Evolutionary conservation across 2,888 invertebrate species (phyloP).

Genomic region (Ectobius pallidus): DNA sequence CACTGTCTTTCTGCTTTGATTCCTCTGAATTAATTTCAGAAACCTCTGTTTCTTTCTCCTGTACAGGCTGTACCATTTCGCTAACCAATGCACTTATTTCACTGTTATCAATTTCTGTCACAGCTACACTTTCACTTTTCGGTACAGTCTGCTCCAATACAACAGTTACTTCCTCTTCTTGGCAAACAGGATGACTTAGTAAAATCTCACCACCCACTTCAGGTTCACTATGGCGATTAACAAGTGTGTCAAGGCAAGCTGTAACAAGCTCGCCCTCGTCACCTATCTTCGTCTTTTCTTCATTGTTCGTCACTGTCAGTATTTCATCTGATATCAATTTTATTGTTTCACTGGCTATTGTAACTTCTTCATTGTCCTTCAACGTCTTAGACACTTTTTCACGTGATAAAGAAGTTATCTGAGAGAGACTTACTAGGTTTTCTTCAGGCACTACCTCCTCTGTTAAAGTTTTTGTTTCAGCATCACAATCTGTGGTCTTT

Average conservation of each 20-base stretch:
- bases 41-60: background rate
- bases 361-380: background rate
- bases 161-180: background rate
- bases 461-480: background rate
- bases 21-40: background rate
- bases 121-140: slow-evolving; percentile 3
- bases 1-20: background rate
- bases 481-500: background rate
- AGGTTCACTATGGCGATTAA: background rate
- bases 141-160: background rate
- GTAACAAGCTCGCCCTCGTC: background rate
- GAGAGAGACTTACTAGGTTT: background rate
- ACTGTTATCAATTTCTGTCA: too few species aligned
- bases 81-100: too few species aligned
- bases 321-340: background rate
- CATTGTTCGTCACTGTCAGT: background rate
- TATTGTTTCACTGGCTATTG: background rate
- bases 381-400: background rate
- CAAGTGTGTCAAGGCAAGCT: background rate
- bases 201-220: background rate
- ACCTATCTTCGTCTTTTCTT: background rate
- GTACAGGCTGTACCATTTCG: background rate
- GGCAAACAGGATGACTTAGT: background rate
- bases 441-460: background rate
- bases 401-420: too few species aligned